phyloP scores from a whole-genome alignment of 2,797 vertebrate species.

The Spinus olivaceus region DNA sequence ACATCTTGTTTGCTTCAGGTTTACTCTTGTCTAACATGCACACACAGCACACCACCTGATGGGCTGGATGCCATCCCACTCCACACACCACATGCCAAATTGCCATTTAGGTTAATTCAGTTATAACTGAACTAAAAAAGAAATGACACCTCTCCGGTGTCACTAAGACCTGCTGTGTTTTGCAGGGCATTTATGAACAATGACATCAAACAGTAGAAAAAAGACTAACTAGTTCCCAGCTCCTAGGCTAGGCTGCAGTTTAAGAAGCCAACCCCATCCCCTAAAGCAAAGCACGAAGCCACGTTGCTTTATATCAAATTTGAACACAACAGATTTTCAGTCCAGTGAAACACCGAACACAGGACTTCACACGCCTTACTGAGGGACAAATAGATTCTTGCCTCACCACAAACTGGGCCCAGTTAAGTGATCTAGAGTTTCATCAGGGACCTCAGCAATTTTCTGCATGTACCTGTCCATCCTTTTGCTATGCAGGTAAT shows the following conservation, averaged over 20 bases:
- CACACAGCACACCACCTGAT: neutral
- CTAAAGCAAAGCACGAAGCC: neutral
- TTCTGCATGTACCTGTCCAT: neutral
- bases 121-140: neutral
- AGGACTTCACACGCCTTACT: neutral
- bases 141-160: neutral
- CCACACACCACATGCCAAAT: neutral
- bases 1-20: neutral
- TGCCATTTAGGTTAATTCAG: neutral
- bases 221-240: neutral
- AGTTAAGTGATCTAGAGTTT: neutral
- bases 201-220: neutral
- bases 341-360: neutral
- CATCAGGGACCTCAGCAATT: neutral
- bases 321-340: neutral
- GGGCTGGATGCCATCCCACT: neutral
- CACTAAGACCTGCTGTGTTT: neutral
- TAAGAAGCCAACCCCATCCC: neutral
- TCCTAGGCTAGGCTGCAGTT: neutral
- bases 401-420: neutral
- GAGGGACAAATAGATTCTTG: neutral
- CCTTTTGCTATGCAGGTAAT: neutral
- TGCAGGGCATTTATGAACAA: neutral
- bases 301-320: neutral
- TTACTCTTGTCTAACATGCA: neutral